Percentiles rank a stretch among this genome's conserved stretches.
Conservation (phyloP, 1,140 invertebrate genomes). For the Hyphantria cunea region DNA sequence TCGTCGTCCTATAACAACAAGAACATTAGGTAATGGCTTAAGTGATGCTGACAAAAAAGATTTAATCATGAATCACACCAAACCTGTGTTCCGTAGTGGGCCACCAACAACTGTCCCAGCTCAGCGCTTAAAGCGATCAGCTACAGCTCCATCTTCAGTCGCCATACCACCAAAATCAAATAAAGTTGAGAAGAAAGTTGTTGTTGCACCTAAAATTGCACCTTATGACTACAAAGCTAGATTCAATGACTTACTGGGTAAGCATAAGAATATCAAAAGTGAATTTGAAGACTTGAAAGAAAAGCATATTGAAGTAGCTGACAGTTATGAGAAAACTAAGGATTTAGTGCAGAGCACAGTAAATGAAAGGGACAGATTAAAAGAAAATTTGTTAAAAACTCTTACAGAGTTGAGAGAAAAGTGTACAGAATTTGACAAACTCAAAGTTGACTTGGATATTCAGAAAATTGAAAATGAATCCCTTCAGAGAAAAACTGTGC, state of each 20-base stretch:
- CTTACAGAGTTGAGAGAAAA: conserved; percentile 64
- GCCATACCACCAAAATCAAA: conserved; percentile 47
- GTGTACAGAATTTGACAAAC: conserved; percentile 54
- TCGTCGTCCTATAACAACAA: conserved; percentile 43
- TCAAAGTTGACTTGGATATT: conserved; percentile 69
- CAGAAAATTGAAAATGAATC: conserved; percentile 68
- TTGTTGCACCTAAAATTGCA: conserved; percentile 76
- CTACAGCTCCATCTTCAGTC: conserved; percentile 53
- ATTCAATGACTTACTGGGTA: conserved; percentile 83
- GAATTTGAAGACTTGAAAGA: conserved; percentile 81
- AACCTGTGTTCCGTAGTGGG: conserved; percentile 45
- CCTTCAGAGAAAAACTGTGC: conserved; percentile 57
- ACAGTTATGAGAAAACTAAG: conserved; percentile 80
- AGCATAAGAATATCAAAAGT: conserved; percentile 80
- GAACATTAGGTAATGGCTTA: conserved; percentile 56
- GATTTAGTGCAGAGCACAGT: conserved; percentile 51
- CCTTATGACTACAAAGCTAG: conserved; percentile 84
- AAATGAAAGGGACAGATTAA: conserved; percentile 58
- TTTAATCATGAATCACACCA: conserved; percentile 66
- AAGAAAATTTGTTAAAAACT: conserved; percentile 63
- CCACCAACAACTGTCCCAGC: conserved; percentile 47
- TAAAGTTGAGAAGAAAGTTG: conserved; percentile 64
- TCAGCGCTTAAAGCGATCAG: conserved; percentile 60
- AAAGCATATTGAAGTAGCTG: conserved; percentile 76
- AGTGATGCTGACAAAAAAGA: conserved; percentile 71